phyloP scores from a whole-genome alignment of 2,888 invertebrate genomes.

The Andrena camellia region DNA sequence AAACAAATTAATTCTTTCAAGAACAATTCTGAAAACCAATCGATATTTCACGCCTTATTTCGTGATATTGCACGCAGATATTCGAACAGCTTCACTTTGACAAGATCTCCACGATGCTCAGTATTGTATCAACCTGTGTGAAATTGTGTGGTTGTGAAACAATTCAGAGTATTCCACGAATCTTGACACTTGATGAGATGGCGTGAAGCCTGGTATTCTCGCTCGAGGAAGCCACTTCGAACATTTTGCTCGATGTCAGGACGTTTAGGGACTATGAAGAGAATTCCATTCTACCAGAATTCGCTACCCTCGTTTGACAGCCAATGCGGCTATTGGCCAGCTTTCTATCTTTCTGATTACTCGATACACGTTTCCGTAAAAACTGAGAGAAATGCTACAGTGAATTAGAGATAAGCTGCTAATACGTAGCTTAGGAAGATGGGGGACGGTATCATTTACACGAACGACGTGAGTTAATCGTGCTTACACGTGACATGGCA shows the following conservation, averaged over 20 bases:
- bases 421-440: constrained; percentile 11
- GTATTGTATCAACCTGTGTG: too few relatives aligned
- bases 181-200: neutral
- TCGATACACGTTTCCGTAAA: neutral
- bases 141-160: neutral
- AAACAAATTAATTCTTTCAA: too few relatives aligned
- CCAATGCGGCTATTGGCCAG: neutral
- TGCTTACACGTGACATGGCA: constrained; percentile 32
- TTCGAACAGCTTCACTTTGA: too few relatives aligned
- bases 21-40: too few relatives aligned
- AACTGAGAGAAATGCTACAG: neutral
- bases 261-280: neutral
- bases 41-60: too few relatives aligned
- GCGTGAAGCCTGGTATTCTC: neutral
- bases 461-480: constrained; percentile 46
- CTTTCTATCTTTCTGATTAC: neutral
- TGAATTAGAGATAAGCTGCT: constrained; percentile 16
- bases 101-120: too few relatives aligned
- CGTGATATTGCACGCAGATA: too few relatives aligned
- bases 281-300: too few relatives aligned
- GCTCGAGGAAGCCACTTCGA: neutral
- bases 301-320: neutral
- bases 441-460: constrained; percentile 5
- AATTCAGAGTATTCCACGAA: neutral
- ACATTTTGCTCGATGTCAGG: neutral